Evolutionary conservation across 2,888 invertebrate genomes (phyloP).

Genomic region (Bimastos eiseni): DNA sequence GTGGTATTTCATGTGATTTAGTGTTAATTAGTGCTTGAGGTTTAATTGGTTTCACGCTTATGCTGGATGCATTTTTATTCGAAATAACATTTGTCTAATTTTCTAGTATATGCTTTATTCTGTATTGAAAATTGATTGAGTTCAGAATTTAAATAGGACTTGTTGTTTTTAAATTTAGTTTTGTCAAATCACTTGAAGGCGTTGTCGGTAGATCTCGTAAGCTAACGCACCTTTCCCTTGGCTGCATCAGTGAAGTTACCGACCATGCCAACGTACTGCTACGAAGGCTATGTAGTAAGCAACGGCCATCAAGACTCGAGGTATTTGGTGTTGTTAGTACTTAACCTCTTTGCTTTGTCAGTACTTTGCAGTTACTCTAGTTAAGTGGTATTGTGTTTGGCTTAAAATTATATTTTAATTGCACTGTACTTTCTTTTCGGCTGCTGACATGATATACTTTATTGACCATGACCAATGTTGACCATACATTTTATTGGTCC

Average conservation of each 20-base stretch:
- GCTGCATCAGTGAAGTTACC: constrained; percentile 67
- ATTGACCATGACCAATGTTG: too few relatives aligned
- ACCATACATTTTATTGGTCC: too few relatives aligned
- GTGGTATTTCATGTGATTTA: not conserved
- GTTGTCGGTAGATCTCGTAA: constrained; percentile 64
- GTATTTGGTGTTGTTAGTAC: not conserved
- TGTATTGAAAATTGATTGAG: not conserved
- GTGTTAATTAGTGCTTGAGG: not conserved
- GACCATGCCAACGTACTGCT: constrained; percentile 63
- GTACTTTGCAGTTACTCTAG: too few relatives aligned
- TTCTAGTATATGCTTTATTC: not conserved
- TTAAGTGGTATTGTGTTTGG: too few relatives aligned
- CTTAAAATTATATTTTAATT: too few relatives aligned
- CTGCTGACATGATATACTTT: too few relatives aligned
- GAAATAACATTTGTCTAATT: too few relatives aligned
- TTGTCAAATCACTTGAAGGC: constrained; percentile 60
- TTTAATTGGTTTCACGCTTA: not conserved
- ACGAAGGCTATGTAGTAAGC: constrained; percentile 62
- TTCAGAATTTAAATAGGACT: not conserved
- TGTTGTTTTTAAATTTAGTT: constrained; percentile 46
- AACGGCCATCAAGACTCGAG: constrained; percentile 65
- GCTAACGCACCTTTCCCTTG: constrained; percentile 66
- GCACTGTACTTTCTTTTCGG: too few relatives aligned
- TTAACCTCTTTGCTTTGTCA: too few relatives aligned
- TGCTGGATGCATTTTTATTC: too few relatives aligned